Base-by-base conservation (phyloP, 2,888 invertebrate genomes). In the Gnatocerus cornutus region DNA sequence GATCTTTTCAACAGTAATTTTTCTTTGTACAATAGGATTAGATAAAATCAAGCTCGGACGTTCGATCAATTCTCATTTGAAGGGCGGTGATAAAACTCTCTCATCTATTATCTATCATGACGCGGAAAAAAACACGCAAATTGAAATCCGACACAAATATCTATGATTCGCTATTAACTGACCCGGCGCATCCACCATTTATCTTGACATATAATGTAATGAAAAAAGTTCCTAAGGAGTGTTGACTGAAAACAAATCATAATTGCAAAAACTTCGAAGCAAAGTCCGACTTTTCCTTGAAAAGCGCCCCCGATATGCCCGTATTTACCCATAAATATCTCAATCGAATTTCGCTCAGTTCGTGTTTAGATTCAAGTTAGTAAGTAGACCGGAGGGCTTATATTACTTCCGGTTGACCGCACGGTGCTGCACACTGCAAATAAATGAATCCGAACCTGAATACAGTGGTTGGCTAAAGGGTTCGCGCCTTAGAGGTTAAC, bases 391-490 rank as follows among this genome's bases (percentile, higher is more conserved):
- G 61, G 66, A 45, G 72, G 77, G 76, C 45, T 76, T 75, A 75
- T 79, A 80, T 80, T 80, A 78, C 76, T 79, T 78, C 77, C 80
- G 79, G 77, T 73, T 76, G 78, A 78, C 78, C 79, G 78, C 62
- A 62, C 45, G 59, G 59, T 9, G 29, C 13, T 59, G 59, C 59
- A 59, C 72, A 72, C 72, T 72, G 73, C 74, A 78, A 77, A 78
- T 78, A 78, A 77, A 78, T 71, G 77, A 76, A 77, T 73, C 72
- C 55, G 63, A 58, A 29, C 65, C 61, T 30, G 69, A 67, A 56
- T 58, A 50, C 37, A 66, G 58, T 63, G 69, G 14, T 52, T 52
- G 29, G 53, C 43, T 66, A 64, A 74, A 73, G 75, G 75, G 73
- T 72, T 73, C 16, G 63, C 21, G 55, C 55, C 62, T 68, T 62